Evolutionary conservation across 2,888 invertebrate genomes (phyloP), one percentile per base, ranked within the genome.

Genomic region (Chalcis sispes): DNA sequence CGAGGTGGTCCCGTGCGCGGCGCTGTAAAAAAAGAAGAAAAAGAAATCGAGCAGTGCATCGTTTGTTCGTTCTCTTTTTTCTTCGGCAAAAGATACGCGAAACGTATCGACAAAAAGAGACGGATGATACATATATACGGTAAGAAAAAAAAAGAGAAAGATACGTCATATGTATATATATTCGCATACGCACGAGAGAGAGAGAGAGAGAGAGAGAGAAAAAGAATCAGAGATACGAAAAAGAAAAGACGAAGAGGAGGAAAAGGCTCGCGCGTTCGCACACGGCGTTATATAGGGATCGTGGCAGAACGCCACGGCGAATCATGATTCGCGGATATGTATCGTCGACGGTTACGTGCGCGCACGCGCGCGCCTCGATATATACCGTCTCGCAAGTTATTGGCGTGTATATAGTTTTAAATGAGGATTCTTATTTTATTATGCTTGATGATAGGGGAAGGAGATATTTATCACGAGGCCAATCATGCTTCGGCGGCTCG

Each of bases 271-370:
- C 48, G 27, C 48, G n/a, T 56, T 27, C 18, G 67, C 46, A 23
- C n/a, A 48, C 8, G 18, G 25, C n/a, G 8, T 32, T 15, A 20
- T n/a, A n/a, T n/a, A n/a, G n/a, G n/a, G n/a, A n/a, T n/a, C n/a
- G n/a, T n/a, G n/a, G n/a, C n/a, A n/a, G n/a, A n/a, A n/a, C n/a
- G n/a, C n/a, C n/a, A n/a, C n/a, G n/a, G 13, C 50, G 13, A 20
- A 52, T 29, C 75, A 70, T 70, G 75, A 75, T 75, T 75, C 70
- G 75, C 58, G 56, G 70, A 75, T 75, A 65, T 58, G 65, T 70
- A n/a, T 70, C 56, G 64, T 54, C 36, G 40, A 25, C 25, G 36
- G 54, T 36, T 40, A 20, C 23, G 23, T 54, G 64, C 27, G 32
- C 50, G 40, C 64, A 25, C 64, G 66, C 42, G 40, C 36, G n/a